These are phyloP conservation scores for Rhinolophus ferrumequinum DNA, from an alignment of 2,113 vertebrate genomes.

Conservation along the genomic window DNA sequence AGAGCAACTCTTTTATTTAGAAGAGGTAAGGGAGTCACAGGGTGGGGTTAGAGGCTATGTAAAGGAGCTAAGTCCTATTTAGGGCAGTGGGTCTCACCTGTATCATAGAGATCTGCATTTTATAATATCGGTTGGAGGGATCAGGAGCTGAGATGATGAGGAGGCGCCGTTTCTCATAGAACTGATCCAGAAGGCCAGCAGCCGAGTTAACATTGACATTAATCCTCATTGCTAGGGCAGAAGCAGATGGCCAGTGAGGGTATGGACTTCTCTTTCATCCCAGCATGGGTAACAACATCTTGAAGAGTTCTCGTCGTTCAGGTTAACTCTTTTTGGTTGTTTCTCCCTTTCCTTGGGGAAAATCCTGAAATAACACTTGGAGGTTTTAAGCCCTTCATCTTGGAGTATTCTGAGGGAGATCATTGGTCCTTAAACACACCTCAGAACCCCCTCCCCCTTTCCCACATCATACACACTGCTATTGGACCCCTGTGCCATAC, in stretches of 20 bases:
- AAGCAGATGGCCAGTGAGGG: not conserved
- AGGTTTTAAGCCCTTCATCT: conserved; percentile 23
- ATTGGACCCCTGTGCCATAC: not conserved
- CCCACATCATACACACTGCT: not conserved
- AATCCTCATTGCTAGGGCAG: conserved; percentile 90
- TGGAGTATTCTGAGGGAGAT: not conserved
- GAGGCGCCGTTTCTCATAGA: conserved; percentile 93
- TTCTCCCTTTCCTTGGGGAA: not conserved
- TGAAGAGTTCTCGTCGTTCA: not conserved
- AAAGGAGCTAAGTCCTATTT: not conserved
- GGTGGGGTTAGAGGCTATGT: no score
- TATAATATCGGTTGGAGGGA: conserved; percentile 91
- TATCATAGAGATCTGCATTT: conserved; percentile 94
- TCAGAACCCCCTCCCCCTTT: not conserved
- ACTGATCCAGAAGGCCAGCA: conserved; percentile 93
- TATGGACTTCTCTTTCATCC: not conserved
- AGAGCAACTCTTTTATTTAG: conserved; percentile 16
- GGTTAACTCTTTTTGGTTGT: not conserved
- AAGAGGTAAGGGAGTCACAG: not conserved
- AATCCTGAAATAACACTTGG: conserved; percentile 29
- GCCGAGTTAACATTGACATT: conserved; percentile 90
- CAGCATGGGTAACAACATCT: not conserved
- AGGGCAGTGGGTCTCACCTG: conserved; percentile 86
- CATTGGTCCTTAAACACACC: not conserved
- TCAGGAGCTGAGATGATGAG: conserved; percentile 94